Evolutionary conservation across 2,113 vertebrate genomes (phyloP).

Genomic region (human): GRCh38 chr2:31765501-31766000

Average conservation of each 20-base stretch:
- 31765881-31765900: neutral
- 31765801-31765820: neutral
- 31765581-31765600: neutral
- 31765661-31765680: neutral
- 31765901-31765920: neutral
- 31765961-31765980: neutral
- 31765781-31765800: neutral
- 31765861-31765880: conserved; percentile 13
- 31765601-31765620: neutral
- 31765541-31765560: neutral
- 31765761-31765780: neutral
- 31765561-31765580: neutral
- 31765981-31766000: conserved; percentile 29
- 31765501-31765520: neutral
- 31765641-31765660: neutral
- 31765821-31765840: neutral
- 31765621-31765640: neutral
- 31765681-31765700: neutral
- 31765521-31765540: neutral
- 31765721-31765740: neutral
- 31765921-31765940: neutral
- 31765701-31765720: neutral
- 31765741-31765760: neutral
- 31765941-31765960: neutral
- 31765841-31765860: neutral